phyloP scores from a whole-genome alignment of 2,797 vertebrate species.

The Pangasius krempfi region DNA sequence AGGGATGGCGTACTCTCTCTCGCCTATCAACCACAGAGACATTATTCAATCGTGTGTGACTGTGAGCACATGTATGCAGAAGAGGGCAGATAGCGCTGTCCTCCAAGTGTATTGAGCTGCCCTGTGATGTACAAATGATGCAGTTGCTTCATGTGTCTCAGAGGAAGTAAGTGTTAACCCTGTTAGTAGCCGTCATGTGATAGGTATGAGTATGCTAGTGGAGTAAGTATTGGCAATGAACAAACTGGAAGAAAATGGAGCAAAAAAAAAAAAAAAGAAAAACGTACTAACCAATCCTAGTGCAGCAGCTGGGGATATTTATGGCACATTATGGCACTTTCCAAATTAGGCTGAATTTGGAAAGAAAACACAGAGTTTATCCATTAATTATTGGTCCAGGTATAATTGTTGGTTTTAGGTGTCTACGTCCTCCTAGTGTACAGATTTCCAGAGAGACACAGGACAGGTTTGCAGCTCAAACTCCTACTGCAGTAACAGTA shows the following conservation, averaged over 20 bases:
- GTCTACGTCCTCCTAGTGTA: neutral
- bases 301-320: neutral
- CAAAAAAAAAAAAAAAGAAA: neutral
- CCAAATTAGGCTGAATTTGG: neutral
- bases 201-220: neutral
- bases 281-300: neutral
- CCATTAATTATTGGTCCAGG: neutral
- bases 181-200: neutral
- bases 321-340: too few relatives aligned
- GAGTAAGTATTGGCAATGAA: neutral
- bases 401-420: neutral
- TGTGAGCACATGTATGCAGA: neutral
- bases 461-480: neutral
- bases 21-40: neutral
- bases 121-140: neutral
- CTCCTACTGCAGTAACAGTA: neutral
- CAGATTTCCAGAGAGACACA: neutral
- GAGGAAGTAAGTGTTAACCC: neutral
- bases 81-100: neutral
- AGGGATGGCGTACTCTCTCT: neutral
- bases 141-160: neutral
- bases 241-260: neutral
- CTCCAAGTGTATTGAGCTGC: neutral
- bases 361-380: neutral
- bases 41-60: neutral